Base-by-base conservation (phyloP, 1,140 invertebrate species). In the Drosophila saltans region DNA sequence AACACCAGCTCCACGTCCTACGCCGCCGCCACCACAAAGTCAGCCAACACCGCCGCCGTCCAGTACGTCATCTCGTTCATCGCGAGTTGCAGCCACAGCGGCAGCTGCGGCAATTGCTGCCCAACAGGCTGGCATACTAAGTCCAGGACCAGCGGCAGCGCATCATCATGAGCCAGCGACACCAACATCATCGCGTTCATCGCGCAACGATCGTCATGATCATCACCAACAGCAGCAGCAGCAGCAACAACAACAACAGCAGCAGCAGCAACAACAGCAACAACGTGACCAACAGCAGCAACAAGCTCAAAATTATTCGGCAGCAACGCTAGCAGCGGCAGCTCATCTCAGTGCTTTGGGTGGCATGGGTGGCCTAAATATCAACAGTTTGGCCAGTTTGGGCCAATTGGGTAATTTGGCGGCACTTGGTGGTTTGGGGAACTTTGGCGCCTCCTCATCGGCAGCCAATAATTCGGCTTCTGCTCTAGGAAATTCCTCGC, bases 381-480 rank as follows among this genome's bases (percentile, higher is more conserved):
- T 88, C 36, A 89, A 83, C 11, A 88, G 79, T 65, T 52, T 92
- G 70, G 86, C 89, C 55, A 84, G 75, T 61, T 45, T 90, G 36
- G 84, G 84, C n/a, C 91, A 91, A 72, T 78, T 86, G 68, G 88
- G 92, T 56, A 92, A 92, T 73, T 76, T 92, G 67, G 85, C 84
- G 5, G 89, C 85, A 16, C 75, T 92, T 9, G 91, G 91, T 1
- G 88, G 90, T 7, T 55, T 92, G 36, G 84, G 84, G 1, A 92
- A 61, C 92, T 93, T 74, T 60, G 77, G 81, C 5, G 78, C 74
- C 10, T 75, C 94, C 91, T 80, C 92, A 86, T 68, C 93, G 91
- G 91, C 95, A 93, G 91, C 94, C 93, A 95, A 95, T 3, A 89
- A 84, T 66, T 63, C 81, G 16, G 85, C 85, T 24, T 85, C 91